Conservation (phyloP, 1,140 invertebrate species). For the Nixonia krombeini region DNA sequence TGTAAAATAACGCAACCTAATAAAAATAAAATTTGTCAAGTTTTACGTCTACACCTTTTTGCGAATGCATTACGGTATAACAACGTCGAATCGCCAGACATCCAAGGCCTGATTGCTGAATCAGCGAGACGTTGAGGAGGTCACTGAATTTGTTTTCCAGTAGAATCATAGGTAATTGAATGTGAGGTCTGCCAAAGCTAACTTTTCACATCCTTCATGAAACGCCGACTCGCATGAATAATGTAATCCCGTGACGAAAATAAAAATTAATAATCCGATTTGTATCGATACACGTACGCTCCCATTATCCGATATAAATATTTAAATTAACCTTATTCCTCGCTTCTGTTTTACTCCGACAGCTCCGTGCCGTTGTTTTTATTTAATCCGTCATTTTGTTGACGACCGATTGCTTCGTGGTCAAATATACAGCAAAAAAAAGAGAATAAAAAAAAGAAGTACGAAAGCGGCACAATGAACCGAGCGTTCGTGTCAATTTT, state of each 20-base stretch:
- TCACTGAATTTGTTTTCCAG: conserved; percentile 33
- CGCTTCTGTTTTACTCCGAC: too few relatives aligned
- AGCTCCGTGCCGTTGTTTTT: too few relatives aligned
- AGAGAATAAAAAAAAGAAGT: neutral
- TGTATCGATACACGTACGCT: too few relatives aligned
- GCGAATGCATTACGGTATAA: conserved; percentile 10
- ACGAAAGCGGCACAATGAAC: too few relatives aligned
- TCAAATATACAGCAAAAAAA: conserved; percentile 5
- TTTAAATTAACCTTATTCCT: too few relatives aligned
- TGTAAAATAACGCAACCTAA: too few relatives aligned
- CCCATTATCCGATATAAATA: too few relatives aligned
- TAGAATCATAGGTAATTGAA: conserved; percentile 11
- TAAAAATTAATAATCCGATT: too few relatives aligned
- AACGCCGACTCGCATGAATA: neutral
- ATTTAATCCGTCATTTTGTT: too few relatives aligned
- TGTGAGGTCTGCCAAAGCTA: neutral
- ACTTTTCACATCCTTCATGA: neutral
- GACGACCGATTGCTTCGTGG: too few relatives aligned
- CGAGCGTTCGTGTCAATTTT: conserved; percentile 28
- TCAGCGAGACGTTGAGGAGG: conserved; percentile 14
- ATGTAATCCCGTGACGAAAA: too few relatives aligned
- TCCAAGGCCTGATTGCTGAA: conserved; percentile 46
- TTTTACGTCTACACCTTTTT: neutral
- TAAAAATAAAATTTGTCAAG: neutral
- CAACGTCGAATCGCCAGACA: conserved; percentile 25